phyloP scores from a whole-genome alignment of 2,888 invertebrate genomes.

The Byasa hedistus region DNA sequence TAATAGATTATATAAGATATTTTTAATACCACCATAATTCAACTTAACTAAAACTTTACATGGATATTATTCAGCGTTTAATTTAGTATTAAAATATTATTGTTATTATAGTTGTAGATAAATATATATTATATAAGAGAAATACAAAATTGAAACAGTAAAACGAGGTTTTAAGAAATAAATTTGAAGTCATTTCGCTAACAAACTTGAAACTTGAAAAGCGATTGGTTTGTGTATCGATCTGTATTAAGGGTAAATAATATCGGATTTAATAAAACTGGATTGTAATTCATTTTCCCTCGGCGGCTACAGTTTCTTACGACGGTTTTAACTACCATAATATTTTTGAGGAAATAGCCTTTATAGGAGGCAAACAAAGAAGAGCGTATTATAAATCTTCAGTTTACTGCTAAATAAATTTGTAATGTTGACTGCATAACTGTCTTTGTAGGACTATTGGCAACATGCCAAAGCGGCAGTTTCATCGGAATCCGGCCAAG shows the following conservation, averaged over 20 bases:
- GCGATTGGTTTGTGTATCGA: not conserved
- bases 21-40: too few relatives aligned
- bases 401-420: slow-evolving; percentile 37
- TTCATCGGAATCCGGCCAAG: slow-evolving; percentile 10
- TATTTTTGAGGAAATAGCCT: slow-evolving; percentile 27
- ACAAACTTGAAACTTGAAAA: not conserved
- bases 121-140: too few relatives aligned
- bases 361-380: slow-evolving; percentile 25
- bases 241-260: not conserved
- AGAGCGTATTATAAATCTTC: slow-evolving; percentile 34
- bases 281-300: slow-evolving; percentile 4
- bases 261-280: too few relatives aligned
- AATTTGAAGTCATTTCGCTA: too few relatives aligned
- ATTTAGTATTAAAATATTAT: too few relatives aligned
- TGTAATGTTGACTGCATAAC: slow-evolving; percentile 36
- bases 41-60: too few relatives aligned
- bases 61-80: too few relatives aligned
- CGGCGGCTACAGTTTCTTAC: slow-evolving; percentile 3
- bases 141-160: too few relatives aligned
- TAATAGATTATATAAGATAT: too few relatives aligned
- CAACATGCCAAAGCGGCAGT: slow-evolving; percentile 31
- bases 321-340: slow-evolving; percentile 8
- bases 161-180: too few relatives aligned
- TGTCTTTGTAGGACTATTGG: slow-evolving; percentile 36
- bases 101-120: too few relatives aligned